These are phyloP conservation scores for Scartelaos histophorus DNA, from an alignment of 2,113 vertebrate species.

Conservation along the genomic window DNA sequence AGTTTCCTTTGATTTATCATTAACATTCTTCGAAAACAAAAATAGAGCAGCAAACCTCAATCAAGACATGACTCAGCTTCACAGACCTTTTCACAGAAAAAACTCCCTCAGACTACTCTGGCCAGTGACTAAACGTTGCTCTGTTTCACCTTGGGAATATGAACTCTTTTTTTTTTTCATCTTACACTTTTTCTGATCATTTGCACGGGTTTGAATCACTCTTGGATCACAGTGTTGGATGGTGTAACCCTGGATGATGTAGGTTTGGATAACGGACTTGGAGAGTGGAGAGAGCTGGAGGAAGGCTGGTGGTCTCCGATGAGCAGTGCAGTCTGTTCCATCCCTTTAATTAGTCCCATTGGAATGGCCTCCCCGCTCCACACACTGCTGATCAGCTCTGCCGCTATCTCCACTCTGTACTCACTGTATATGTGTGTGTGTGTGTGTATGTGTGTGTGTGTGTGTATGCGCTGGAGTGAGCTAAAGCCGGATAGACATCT, in stretches of 20 bases:
- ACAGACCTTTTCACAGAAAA: not conserved
- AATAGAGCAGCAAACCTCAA: not conserved
- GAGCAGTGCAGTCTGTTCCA: conserved; percentile 73
- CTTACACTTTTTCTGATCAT: conserved; percentile 20
- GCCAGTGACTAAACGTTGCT: conserved; percentile 7
- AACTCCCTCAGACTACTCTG: not conserved
- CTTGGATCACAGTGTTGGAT: conserved; percentile 25
- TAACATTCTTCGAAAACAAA: not conserved
- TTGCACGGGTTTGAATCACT: not conserved
- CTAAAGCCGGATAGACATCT: conserved; percentile 59
- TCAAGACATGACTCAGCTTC: not conserved
- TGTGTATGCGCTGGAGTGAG: conserved; percentile 35
- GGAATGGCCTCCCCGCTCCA: conserved; percentile 60
- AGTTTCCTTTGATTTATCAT: not conserved
- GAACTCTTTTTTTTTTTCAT: not conserved
- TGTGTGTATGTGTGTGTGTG: conserved; percentile 2
- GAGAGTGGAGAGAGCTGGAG: conserved; percentile 40
- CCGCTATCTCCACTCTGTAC: conserved; percentile 43
- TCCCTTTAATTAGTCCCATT: conserved; percentile 77
- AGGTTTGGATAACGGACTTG: conserved; percentile 57
- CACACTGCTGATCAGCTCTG: conserved; percentile 64
- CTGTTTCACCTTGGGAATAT: not conserved
- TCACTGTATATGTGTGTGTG: conserved; percentile 26
- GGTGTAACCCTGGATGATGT: conserved; percentile 47
- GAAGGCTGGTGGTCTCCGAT: conserved; percentile 58